phyloP scores from a whole-genome alignment of 1,140 invertebrate genomes.

The Bathynomus jamesi region DNA sequence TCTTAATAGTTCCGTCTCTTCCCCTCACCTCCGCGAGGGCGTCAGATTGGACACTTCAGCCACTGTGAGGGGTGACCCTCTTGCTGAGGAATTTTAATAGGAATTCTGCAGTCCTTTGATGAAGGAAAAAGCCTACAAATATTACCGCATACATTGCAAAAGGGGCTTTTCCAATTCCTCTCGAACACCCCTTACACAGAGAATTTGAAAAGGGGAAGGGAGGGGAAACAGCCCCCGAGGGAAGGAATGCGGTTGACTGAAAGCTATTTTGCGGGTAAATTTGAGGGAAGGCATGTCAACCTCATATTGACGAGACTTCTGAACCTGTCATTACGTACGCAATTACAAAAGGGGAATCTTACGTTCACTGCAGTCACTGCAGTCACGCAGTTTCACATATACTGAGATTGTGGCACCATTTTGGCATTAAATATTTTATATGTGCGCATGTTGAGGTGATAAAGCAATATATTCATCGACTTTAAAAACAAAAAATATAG shows the following conservation, averaged over 20 bases:
- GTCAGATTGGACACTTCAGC: background rate
- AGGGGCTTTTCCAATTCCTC: background rate
- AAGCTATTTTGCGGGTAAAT: background rate
- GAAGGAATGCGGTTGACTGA: background rate
- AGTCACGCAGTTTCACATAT: too few species aligned
- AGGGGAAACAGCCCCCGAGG: background rate
- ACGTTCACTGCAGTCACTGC: too few species aligned
- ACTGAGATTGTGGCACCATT: too few species aligned
- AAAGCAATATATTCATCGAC: too few species aligned
- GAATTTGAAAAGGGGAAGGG: background rate
- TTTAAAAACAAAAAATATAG: too few species aligned
- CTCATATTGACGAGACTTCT: background rate
- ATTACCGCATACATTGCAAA: background rate
- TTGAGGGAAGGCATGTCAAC: background rate
- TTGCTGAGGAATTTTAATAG: background rate
- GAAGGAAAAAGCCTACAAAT: background rate
- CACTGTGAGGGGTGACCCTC: background rate
- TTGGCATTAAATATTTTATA: too few species aligned
- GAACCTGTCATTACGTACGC: background rate
- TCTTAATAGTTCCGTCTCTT: background rate
- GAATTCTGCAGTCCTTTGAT: background rate
- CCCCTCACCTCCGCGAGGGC: background rate
- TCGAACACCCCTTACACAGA: background rate
- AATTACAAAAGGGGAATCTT: background rate
- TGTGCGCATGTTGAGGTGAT: too few species aligned